Percentiles rank a stretch among this genome's conserved stretches.
These are phyloP conservation scores for Megaustenia siamemsis DNA, from an alignment of 2,888 invertebrate genomes.

Conservation along the genomic window DNA sequence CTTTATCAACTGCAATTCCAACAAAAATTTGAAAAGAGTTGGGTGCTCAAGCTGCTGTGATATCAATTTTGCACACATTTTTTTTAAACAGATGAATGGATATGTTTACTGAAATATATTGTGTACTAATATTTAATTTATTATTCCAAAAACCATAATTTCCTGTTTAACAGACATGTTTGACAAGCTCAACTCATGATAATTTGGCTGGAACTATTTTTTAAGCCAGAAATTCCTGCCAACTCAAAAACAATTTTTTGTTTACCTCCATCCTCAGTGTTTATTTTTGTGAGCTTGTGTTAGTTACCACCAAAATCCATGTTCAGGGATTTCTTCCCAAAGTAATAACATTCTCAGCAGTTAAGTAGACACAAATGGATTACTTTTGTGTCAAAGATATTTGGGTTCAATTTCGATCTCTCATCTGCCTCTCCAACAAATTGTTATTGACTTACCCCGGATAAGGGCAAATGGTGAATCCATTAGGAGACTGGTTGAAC, in stretches of 20 bases:
- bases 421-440: not conserved
- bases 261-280: not conserved
- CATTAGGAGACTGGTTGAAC: not conserved
- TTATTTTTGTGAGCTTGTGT: not conserved
- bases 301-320: not conserved
- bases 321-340: not conserved
- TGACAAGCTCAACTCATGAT: too few species aligned
- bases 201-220: too few species aligned
- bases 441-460: not conserved
- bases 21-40: too few species aligned
- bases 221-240: not conserved
- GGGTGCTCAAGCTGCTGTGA: too few species aligned
- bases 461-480: conserved; percentile 1
- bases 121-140: too few species aligned
- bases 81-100: too few species aligned
- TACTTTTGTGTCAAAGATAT: not conserved
- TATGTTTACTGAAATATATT: too few species aligned
- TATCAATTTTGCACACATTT: too few species aligned
- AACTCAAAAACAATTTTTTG: not conserved
- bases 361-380: conserved; percentile 16
- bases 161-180: too few species aligned
- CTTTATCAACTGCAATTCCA: too few species aligned
- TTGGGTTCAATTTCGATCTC: not conserved
- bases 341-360: not conserved
- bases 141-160: too few species aligned